phyloP scores from a whole-genome alignment of 2,113 vertebrate genomes.

The Etheostoma cragini region DNA sequence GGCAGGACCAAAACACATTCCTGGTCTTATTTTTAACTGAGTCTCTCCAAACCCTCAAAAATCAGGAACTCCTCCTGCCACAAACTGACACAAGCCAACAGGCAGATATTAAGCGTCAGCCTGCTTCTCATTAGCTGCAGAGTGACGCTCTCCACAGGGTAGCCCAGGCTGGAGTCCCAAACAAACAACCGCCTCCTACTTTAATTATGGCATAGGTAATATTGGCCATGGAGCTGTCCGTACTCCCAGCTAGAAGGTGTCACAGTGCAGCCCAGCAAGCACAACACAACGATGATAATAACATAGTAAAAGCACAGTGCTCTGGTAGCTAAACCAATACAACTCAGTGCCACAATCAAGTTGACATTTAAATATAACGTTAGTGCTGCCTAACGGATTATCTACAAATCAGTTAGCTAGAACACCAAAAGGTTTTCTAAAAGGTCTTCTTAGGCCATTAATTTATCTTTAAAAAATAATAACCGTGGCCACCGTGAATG shows the following conservation, averaged over 20 bases:
- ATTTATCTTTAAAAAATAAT: neutral
- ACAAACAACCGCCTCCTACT: slow-evolving; percentile 7
- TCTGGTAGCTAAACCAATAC: neutral
- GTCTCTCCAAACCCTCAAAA: slow-evolving; percentile 32
- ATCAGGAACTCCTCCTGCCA: slow-evolving; percentile 24
- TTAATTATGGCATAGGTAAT: neutral
- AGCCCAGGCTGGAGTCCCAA: neutral
- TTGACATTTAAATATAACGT: neutral
- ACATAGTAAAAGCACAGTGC: no score
- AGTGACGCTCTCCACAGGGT: slow-evolving; percentile 9
- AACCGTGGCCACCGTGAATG: neutral
- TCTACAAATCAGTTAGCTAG: no score
- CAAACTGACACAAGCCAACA: slow-evolving; percentile 16
- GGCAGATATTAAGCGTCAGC: slow-evolving; percentile 7
- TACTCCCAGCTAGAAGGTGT: neutral
- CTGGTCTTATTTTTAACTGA: slow-evolving; percentile 25
- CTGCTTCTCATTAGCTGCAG: slow-evolving; percentile 46
- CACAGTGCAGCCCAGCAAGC: neutral
- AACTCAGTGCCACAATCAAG: neutral
- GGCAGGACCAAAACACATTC: slow-evolving; percentile 45
- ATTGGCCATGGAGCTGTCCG: neutral
- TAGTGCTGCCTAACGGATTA: no score
- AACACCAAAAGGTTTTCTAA: neutral
- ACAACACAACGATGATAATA: neutral
- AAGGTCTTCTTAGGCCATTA: neutral